A percentile compares a stretch with the other conserved stretches of the same genome.
Evolutionary conservation across 2,797 vertebrate genomes (phyloP).

Genomic region (Chelidonichthys spinosus): DNA sequence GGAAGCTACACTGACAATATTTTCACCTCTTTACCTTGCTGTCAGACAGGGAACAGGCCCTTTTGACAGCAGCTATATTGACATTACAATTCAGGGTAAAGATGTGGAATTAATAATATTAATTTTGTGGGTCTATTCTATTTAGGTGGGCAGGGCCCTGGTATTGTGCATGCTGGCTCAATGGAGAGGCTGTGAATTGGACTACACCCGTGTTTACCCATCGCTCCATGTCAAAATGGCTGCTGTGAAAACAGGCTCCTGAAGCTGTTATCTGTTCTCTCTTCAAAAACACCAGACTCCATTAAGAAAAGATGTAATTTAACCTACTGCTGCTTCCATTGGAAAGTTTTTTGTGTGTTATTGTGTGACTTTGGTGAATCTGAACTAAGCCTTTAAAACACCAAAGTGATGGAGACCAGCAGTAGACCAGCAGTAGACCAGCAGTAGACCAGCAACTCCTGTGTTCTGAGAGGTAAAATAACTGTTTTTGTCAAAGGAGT

Average conservation of each 20-base stretch:
- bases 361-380: too few relatives aligned
- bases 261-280: neutral
- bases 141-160: too few relatives aligned
- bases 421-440: neutral
- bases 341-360: too few relatives aligned
- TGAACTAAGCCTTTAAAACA: too few relatives aligned
- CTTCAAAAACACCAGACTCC: neutral
- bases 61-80: neutral
- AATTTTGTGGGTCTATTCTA: too few relatives aligned
- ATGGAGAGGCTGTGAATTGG: too few relatives aligned
- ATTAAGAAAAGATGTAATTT: neutral
- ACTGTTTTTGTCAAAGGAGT: too few relatives aligned
- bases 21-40: neutral
- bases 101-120: too few relatives aligned
- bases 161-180: too few relatives aligned
- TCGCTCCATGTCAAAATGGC: too few relatives aligned
- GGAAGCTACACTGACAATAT: neutral
- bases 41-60: neutral
- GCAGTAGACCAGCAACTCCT: neutral
- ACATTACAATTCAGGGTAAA: too few relatives aligned
- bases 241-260: neutral
- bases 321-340: neutral
- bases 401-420: neutral
- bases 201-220: too few relatives aligned
- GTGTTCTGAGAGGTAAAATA: neutral